Evolutionary conservation across 2,888 invertebrate genomes (phyloP), one percentile per base, ranked within the genome.

Genomic region (Axea sp.): DNA sequence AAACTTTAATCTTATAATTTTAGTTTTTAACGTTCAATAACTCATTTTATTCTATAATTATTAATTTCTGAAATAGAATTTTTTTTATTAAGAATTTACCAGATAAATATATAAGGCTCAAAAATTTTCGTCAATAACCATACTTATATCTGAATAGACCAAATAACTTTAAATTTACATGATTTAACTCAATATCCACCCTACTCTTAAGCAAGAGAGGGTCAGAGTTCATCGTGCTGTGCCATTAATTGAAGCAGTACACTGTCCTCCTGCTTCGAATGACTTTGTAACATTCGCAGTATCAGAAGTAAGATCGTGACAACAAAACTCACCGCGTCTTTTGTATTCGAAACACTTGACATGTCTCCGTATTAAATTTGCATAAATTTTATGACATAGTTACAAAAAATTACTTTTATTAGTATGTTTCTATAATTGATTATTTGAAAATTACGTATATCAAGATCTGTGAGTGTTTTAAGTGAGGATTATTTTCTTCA

Each of bases 151-250:
- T n/a, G n/a, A n/a, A n/a, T n/a, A 17, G 39, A 11, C 30, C 4
- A 1, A 35, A 35, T 22, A 49, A 26, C 14, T 37, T 57, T 19
- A 55, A 22, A 45, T 57, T 67, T 57, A 39, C 39, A 57, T 49
- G 19, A 57, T 51, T 59, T 26, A 68, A 35, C 19, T 37, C 31
- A 9, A 30, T 26, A 31, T 1, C 26, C 24, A 49, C 68, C 68
- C 59, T 69, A 60, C 68, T 53, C 68, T 45, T 5, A 35, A 43
- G 33, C 41, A 57, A 60, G 31, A 53, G 17, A 45, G 68, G 59
- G 68, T 49, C 84, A 84, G 82, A 84, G 85, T 85, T 86, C 84
- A 86, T 86, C 83, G 86, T 84, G 83, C 86, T 81, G 57, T 49
- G 31, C 9, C 55, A 41, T 74, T 33, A 49, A 68, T 73, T 72